These are phyloP conservation scores for Pantherophis guttatus DNA, from an alignment of 2,113 vertebrate species.

Conservation along the genomic window DNA sequence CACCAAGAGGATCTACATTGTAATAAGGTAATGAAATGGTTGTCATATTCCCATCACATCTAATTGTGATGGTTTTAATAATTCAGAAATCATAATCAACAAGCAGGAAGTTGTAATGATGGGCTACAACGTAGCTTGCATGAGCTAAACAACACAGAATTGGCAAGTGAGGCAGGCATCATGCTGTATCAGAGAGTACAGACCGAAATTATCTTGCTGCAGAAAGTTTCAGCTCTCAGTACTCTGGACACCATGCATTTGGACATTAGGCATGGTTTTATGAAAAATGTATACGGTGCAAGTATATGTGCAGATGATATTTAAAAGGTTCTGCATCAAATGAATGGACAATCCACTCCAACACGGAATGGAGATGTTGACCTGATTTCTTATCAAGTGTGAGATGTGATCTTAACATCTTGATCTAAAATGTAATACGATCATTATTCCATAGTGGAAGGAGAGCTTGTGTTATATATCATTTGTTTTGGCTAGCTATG, in stretches of 20 bases:
- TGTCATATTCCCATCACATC: not conserved
- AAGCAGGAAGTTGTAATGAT: not conserved
- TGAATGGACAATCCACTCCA: not conserved
- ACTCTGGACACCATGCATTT: not conserved
- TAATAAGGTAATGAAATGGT: not conserved
- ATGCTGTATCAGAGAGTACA: not conserved
- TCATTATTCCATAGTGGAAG: rapidly evolving
- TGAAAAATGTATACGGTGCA: not conserved
- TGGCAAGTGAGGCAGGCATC: not conserved
- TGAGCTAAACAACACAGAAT: not conserved
- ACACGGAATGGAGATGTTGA: not conserved
- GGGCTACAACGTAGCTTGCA: not conserved
- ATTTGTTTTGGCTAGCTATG: not conserved
- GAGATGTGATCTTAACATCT: not conserved
- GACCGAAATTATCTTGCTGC: not conserved
- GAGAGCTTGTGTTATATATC: rapidly evolving
- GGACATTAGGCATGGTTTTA: not conserved
- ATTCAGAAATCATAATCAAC: not conserved
- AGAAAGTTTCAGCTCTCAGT: not conserved
- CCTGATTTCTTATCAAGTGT: not conserved
- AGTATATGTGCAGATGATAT: not conserved
- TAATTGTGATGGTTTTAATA: not conserved
- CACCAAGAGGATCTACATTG: not conserved
- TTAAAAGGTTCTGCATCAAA: not conserved
- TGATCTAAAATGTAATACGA: not conserved